Evolutionary conservation across 2,113 vertebrate species (phyloP), one percentile per base, ranked within the genome.

Genomic region (Forbesichthys papilliferus): DNA sequence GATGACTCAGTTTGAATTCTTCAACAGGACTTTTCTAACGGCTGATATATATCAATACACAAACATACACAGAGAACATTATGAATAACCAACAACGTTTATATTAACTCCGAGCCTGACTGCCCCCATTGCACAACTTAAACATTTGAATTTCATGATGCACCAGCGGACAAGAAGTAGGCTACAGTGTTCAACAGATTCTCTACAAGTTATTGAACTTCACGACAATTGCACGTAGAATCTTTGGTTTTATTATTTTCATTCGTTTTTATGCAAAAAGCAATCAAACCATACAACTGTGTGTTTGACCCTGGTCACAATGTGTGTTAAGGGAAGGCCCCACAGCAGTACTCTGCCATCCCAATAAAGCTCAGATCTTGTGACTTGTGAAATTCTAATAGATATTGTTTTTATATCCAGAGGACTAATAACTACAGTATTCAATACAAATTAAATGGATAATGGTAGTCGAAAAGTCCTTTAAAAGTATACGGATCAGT

Each of bases 281-380:
- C 36, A 42, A 42, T 42, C 36, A 42, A 8, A 42, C 36, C 3
- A 42, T 42, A 42, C 36, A 42, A 42, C 1, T 5, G 36, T 65
- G 42, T 60, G 63, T 1, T 54, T n/a, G 0, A 12, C 4, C 9
- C 68, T 61, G 68, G 72, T 79, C 85, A 87, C 71, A 64, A 78
- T 56, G 81, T 87, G 52, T 54, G 53, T 78, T 27, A 62, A 73
- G 48, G 56, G 69, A 73, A 73, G 73, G 75, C 79, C 84, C 82
- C 9, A 66, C 10, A 75, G 82, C 75, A 7, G 58, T 79, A 33
- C 66, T 42, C 4, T 61, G 64, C 33, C 9, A 52, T 14, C 0
- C 36, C 65, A 48, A 1, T 16, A n/a, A 5, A 7, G n/a, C n/a
- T 14, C 36, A 36, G 76, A 77, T 88, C 88, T 88, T 89, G 83